Percentiles rank a stretch among this genome's conserved stretches.
phyloP scores from a whole-genome alignment of 2,888 invertebrate genomes.

The Cylindroiulus punctatus region DNA sequence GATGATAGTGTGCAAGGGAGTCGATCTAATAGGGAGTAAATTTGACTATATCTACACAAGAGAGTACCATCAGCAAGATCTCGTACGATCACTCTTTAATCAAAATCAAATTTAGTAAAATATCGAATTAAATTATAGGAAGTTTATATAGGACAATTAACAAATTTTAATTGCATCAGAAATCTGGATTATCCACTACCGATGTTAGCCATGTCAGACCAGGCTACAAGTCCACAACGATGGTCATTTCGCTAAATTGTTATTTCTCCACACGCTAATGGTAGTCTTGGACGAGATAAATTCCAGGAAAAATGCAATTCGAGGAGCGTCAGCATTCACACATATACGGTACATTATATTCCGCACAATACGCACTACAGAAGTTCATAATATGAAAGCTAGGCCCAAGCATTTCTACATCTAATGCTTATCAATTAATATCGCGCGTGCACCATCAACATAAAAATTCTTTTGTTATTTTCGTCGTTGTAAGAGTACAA shows the following conservation, averaged over 20 bases:
- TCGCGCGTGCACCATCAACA: not conserved
- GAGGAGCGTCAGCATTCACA: too few relatives aligned
- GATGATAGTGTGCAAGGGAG: not conserved
- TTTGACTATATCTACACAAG: not conserved
- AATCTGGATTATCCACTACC: too few relatives aligned
- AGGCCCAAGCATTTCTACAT: not conserved
- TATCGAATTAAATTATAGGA: not conserved
- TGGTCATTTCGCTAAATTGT: too few relatives aligned
- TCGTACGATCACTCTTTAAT: not conserved
- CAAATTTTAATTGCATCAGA: too few relatives aligned
- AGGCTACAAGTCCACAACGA: too few relatives aligned
- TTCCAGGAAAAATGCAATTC: too few relatives aligned
- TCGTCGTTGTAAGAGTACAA: constrained; percentile 2
- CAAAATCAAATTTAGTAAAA: not conserved
- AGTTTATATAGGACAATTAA: not conserved
- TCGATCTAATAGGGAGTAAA: not conserved
- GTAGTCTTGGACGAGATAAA: too few relatives aligned
- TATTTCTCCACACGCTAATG: too few relatives aligned
- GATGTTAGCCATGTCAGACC: too few relatives aligned
- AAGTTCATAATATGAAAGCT: not conserved
- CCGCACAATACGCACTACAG: too few relatives aligned
- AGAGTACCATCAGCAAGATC: not conserved
- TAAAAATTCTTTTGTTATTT: constrained; percentile 30
- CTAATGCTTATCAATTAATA: constrained; percentile 17
- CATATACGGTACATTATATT: too few relatives aligned